phyloP scores from a whole-genome alignment of 2,797 vertebrate species.

The Octomys mimax region DNA sequence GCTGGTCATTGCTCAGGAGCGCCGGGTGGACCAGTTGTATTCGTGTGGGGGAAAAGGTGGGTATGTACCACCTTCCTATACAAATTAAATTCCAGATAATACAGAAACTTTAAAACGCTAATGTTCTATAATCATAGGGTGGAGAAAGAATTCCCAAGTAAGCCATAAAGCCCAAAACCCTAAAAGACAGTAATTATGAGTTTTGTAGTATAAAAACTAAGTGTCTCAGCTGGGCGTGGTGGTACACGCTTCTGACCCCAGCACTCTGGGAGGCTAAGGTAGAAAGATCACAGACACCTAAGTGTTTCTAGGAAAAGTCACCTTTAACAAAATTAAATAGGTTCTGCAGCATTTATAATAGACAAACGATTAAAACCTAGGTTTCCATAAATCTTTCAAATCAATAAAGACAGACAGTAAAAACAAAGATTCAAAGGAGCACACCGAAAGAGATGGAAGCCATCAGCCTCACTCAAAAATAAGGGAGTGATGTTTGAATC shows the following conservation, averaged over 20 bases:
- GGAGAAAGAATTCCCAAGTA: constrained; percentile 39
- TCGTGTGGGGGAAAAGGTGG: not conserved
- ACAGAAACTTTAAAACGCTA: constrained; percentile 27
- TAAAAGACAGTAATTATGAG: constrained; percentile 10
- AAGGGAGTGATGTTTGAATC: not conserved
- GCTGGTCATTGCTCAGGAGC: not conserved
- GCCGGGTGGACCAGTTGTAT: not conserved
- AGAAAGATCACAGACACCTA: not conserved
- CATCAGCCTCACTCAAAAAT: not conserved
- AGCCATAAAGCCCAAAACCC: constrained; percentile 21
- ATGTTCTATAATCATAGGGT: constrained; percentile 35
- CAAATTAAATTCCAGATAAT: constrained; percentile 60
- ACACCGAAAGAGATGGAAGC: not conserved
- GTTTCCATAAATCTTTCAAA: not conserved
- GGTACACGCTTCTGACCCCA: not conserved
- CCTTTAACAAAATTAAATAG: not conserved
- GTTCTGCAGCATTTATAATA: not conserved
- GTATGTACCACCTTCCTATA: not conserved
- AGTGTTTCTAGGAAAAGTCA: constrained; percentile 28
- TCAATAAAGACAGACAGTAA: not conserved
- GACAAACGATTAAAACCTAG: not conserved
- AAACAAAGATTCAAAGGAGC: not conserved
- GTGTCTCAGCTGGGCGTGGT: not conserved
- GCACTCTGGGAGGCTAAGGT: not conserved
- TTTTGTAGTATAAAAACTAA: constrained; percentile 14